phyloP scores from a whole-genome alignment of 1,140 invertebrate species.

The Solenopsis fugax region DNA sequence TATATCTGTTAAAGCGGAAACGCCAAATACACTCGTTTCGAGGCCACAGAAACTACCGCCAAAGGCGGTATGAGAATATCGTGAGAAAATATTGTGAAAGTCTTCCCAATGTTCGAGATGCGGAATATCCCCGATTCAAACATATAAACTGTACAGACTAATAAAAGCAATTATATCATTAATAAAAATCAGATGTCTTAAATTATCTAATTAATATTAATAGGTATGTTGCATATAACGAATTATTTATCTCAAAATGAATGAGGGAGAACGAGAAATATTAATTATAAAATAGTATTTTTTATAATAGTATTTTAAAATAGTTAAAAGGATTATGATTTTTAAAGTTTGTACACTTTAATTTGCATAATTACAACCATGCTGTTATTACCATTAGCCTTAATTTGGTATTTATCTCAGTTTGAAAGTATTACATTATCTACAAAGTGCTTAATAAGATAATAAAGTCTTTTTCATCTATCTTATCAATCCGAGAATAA shows the following conservation, averaged over 20 bases:
- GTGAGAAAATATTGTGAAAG: not conserved
- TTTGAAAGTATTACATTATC: not conserved
- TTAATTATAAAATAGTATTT: slow-evolving; percentile 1
- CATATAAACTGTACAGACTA: not conserved
- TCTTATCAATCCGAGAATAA: not conserved
- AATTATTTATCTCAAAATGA: not conserved
- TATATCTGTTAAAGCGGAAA: slow-evolving; percentile 26
- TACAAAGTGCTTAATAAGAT: not conserved
- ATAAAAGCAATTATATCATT: slow-evolving; percentile 2
- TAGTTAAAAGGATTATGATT: too few species aligned
- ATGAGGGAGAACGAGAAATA: too few species aligned
- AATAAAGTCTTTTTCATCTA: not conserved
- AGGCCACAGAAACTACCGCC: slow-evolving; percentile 8
- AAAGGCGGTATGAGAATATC: slow-evolving; percentile 23
- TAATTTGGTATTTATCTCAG: too few species aligned
- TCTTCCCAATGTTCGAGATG: slow-evolving; percentile 1
- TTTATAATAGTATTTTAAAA: not conserved
- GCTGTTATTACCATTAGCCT: too few species aligned
- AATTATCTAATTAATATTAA: slow-evolving; percentile 8
- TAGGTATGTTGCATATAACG: not conserved
- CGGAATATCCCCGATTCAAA: not conserved
- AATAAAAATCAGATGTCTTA: not conserved
- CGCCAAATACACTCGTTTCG: slow-evolving; percentile 33
- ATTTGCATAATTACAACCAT: too few species aligned
- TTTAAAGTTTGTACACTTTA: too few species aligned